Evolutionary conservation across 1,140 invertebrate species (phyloP).

Genomic region (Cydia pomonella): DNA sequence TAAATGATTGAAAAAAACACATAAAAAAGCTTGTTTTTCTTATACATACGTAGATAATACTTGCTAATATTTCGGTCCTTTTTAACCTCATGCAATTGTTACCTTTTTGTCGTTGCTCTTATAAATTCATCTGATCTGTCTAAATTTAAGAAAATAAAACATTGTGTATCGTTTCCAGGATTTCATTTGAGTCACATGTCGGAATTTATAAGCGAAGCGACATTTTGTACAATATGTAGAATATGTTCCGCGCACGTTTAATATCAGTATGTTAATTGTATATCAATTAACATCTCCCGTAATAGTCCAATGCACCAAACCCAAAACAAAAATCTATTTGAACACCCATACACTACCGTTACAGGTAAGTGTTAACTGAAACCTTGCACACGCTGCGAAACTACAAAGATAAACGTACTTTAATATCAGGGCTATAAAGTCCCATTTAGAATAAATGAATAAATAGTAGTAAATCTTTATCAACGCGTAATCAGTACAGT

Average conservation of each 20-base stretch:
- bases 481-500: slow-evolving; percentile 7
- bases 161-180: no score
- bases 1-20: no score
- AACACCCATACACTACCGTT: slow-evolving; percentile 1
- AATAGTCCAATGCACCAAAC: slow-evolving; percentile 15
- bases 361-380: slow-evolving; percentile 6
- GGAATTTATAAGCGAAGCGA: no score
- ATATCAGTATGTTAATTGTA: neutral
- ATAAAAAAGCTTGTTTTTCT: no score
- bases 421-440: slow-evolving; percentile 1
- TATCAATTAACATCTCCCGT: neutral
- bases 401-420: neutral
- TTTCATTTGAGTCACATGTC: no score
- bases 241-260: neutral
- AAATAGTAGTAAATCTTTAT: slow-evolving; percentile 19
- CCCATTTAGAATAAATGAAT: neutral
- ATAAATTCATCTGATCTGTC: no score
- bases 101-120: no score
- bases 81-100: no score
- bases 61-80: no score
- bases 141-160: no score
- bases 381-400: neutral
- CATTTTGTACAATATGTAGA: neutral
- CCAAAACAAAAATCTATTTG: slow-evolving; percentile 20
- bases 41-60: no score